These are phyloP conservation scores for Psix sp. DNA, from an alignment of 1,140 invertebrate species.

Conservation along the genomic window DNA sequence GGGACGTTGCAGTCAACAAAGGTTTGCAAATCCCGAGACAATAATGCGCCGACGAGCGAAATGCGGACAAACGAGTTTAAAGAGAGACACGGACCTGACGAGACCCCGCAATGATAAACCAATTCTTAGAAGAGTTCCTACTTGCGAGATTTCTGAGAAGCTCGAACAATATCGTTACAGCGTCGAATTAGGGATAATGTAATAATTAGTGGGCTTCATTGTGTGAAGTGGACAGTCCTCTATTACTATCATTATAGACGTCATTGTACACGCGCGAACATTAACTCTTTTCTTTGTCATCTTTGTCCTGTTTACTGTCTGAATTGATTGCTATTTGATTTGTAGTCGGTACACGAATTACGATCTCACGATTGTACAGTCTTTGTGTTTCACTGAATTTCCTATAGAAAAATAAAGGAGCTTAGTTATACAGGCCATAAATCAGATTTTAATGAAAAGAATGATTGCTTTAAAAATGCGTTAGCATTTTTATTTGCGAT, in stretches of 20 bases:
- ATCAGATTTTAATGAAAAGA: no score
- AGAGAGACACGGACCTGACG: slow-evolving; percentile 29
- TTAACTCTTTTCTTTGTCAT: slow-evolving; percentile 18
- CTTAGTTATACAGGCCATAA: no score
- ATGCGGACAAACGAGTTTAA: slow-evolving; percentile 39
- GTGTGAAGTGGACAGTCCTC: slow-evolving; percentile 35
- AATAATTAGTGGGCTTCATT: slow-evolving; percentile 31
- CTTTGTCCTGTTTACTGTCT: neutral
- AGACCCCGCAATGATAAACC: slow-evolving; percentile 38
- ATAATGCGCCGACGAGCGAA: slow-evolving; percentile 32
- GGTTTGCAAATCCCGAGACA: slow-evolving; percentile 45
- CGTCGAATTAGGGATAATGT: slow-evolving; percentile 43
- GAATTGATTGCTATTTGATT: neutral
- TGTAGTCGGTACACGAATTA: slow-evolving; percentile 5
- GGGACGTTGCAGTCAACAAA: slow-evolving; percentile 46
- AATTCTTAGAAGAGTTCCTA: neutral
- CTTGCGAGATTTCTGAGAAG: no score
- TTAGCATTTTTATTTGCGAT: no score
- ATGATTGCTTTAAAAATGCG: no score
- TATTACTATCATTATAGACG: slow-evolving; percentile 29
- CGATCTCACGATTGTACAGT: no score
- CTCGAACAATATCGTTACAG: slow-evolving; percentile 31
- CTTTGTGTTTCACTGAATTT: no score
- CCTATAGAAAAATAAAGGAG: no score
- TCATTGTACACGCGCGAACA: slow-evolving; percentile 14